Percentiles rank a stretch among this genome's conserved stretches.
These are phyloP conservation scores for Petrolisthes manimaculis DNA, from an alignment of 2,888 invertebrate species.

Conservation along the genomic window DNA sequence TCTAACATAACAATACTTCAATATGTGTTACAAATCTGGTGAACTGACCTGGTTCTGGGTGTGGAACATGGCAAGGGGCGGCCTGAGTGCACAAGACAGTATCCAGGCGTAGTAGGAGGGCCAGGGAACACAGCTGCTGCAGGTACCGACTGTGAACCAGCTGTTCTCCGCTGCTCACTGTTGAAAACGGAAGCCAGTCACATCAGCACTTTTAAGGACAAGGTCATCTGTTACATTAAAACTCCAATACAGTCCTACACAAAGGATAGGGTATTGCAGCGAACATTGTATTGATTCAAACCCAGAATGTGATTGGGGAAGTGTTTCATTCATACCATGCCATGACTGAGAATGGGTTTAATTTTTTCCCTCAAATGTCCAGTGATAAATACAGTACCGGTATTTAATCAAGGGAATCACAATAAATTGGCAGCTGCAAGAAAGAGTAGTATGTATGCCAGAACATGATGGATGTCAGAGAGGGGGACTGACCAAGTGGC, in stretches of 20 bases:
- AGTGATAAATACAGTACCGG: no score
- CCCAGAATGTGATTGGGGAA: no score
- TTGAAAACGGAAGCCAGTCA: slow-evolving; percentile 57
- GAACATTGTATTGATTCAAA: no score
- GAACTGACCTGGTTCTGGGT: slow-evolving; percentile 49
- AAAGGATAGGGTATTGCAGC: no score
- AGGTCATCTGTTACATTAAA: no score
- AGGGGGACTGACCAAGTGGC: slow-evolving; percentile 68
- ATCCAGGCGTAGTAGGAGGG: slow-evolving; percentile 74
- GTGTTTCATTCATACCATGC: no score
- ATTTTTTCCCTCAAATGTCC: no score
- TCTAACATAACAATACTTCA: not conserved
- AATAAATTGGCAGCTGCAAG: no score
- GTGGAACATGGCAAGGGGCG: slow-evolving; percentile 72
- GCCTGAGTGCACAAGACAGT: slow-evolving; percentile 73
- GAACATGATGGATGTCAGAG: not conserved
- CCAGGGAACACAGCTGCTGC: slow-evolving; percentile 74
- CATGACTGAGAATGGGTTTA: no score
- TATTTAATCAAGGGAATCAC: no score
- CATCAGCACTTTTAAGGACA: no score
- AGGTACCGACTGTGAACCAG: slow-evolving; percentile 75
- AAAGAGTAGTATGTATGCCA: not conserved
- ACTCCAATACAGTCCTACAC: no score
- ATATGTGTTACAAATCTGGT: not conserved
- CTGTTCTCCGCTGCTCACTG: slow-evolving; percentile 75